Conservation (phyloP, 2,113 vertebrate genomes). For the Osmerus eperlanus region DNA sequence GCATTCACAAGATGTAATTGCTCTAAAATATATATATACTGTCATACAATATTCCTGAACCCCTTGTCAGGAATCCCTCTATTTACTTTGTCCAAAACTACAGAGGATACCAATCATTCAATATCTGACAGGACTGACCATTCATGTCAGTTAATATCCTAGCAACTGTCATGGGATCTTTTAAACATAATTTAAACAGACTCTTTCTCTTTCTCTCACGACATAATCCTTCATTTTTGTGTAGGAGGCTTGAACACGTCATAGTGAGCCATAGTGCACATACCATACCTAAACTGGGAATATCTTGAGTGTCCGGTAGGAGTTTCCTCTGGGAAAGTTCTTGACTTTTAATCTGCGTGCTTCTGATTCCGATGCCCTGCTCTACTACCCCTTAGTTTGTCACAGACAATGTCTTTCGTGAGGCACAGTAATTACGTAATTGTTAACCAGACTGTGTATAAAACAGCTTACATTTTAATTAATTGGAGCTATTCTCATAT, state of each 20-base stretch:
- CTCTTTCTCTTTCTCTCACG: too few relatives aligned
- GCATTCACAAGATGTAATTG: too few relatives aligned
- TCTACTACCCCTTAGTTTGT: constrained; percentile 4
- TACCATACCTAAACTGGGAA: constrained; percentile 3
- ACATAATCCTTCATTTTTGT: too few relatives aligned
- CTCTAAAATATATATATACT: too few relatives aligned
- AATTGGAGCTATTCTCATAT: constrained; percentile 25
- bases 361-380: constrained; percentile 4
- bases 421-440: background rate
- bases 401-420: background rate
- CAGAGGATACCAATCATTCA: background rate
- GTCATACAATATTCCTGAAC: background rate
- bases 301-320: constrained; percentile 27
- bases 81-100: background rate
- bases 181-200: too few relatives aligned
- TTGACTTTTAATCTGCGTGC: constrained; percentile 13
- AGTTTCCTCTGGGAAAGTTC: constrained; percentile 24
- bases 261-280: background rate
- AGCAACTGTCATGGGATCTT: constrained; percentile 25
- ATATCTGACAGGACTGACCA: constrained; percentile 3
- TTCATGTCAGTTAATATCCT: constrained; percentile 20
- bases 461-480: constrained; percentile 27
- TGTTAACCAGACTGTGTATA: background rate
- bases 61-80: background rate
- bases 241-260: too few relatives aligned